These are phyloP conservation scores for Xanthia icteritia DNA, from an alignment of 2,888 invertebrate species.

Conservation along the genomic window DNA sequence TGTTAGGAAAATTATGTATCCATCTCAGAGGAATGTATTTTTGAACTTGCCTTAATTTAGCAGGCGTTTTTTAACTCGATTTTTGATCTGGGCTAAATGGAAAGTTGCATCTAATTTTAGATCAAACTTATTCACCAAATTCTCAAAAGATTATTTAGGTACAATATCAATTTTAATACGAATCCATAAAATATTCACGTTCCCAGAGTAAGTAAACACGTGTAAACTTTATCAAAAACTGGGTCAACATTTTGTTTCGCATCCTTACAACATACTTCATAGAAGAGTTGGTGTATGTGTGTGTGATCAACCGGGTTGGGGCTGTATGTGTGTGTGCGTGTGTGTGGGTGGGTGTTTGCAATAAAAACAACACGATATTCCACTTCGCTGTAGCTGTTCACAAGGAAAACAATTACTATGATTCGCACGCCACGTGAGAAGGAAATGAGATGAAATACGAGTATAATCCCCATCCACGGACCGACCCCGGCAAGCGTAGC, in stretches of 20 bases:
- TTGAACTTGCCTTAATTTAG: neutral
- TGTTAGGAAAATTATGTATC: neutral
- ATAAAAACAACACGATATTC: slow-evolving; percentile 67
- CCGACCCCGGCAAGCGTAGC: too few species aligned
- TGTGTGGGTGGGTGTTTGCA: slow-evolving; percentile 21
- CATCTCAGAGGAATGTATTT: neutral
- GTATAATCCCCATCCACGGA: neutral
- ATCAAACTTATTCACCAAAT: neutral
- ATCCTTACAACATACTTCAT: slow-evolving; percentile 34
- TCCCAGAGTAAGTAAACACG: slow-evolving; percentile 17
- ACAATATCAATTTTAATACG: neutral
- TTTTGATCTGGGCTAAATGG: neutral
- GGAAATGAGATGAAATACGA: slow-evolving; percentile 23
- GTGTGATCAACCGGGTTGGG: neutral
- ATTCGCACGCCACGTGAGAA: slow-evolving; percentile 46
- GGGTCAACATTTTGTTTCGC: slow-evolving; percentile 43
- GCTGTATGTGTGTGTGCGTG: neutral
- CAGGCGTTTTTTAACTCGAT: neutral
- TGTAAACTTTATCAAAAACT: slow-evolving; percentile 45
- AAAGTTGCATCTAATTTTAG: neutral
- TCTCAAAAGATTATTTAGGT: slow-evolving; percentile 8
- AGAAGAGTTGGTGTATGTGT: neutral
- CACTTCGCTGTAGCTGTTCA: slow-evolving; percentile 60
- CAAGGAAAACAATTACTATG: slow-evolving; percentile 66
- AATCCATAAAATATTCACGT: slow-evolving; percentile 14